Base-by-base conservation (phyloP, 2,888 invertebrate genomes). In the Stenchaetothrips biformis region DNA sequence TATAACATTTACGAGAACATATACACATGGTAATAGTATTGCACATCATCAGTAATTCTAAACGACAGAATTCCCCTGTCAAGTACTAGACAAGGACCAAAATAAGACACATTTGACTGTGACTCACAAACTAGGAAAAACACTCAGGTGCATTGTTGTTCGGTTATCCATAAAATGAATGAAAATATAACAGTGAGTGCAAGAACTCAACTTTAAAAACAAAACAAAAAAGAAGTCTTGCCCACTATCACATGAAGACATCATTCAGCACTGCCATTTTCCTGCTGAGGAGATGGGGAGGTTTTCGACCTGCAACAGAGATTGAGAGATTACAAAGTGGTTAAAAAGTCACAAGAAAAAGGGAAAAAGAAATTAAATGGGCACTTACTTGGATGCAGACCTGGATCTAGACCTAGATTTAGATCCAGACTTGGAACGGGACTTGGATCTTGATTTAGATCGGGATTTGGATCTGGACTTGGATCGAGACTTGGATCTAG, bases 171-270 rank as follows among this genome's bases (percentile, higher is more conserved):
- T 74, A 21, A 74, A 74, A 74, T 74, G 25, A 74, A 25, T 74
- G 21, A 74, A 74, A 74, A 74, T 25, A 74, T 74, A 74, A 74
- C 67, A 74, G 21, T 25, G 67, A 74, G 67, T 74, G 67, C 67
- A 74, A 74, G 67, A 74, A 74, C 25, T 25, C 25, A 74, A 21
- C 67, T 25, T 74, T 74, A 25, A 74, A 74, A 74, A 21, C 21
- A 74, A 74, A 74, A 21, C 21, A 74, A 74, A 74, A n/a, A 59
- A 59, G 21, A 74, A 74, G 67, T 74, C 67, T 74, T 74, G 21
- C 67, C 25, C 67, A 74, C 25, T 74, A 74, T 74, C 67, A 74
- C 67, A 74, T n/a, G n/a, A 25, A 21, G 21, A 11, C 11, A 25
- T 74, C 25, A 74, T 11, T 74, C 67, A 8, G 67, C 67, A 74